Conservation (phyloP, 2,888 invertebrate species). For the Lasioglossum calceatum region DNA sequence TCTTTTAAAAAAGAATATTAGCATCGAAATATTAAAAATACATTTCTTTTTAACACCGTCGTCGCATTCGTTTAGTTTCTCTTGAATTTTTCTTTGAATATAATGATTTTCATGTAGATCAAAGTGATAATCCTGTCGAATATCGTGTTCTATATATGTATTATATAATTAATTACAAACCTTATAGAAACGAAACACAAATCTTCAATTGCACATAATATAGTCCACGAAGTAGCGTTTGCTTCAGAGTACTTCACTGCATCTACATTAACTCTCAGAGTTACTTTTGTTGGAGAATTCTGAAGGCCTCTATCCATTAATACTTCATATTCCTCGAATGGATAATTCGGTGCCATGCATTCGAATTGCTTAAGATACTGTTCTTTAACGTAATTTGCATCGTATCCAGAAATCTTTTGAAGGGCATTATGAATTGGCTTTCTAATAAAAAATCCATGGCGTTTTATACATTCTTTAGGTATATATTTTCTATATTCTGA, state of each 20-base stretch:
- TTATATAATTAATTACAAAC: conserved; percentile 65
- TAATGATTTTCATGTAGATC: not conserved
- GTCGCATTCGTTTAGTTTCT: not conserved
- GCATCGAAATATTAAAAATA: not conserved
- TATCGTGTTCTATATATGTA: not conserved
- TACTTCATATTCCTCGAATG: conserved; percentile 90
- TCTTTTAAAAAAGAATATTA: not conserved
- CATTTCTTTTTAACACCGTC: not conserved
- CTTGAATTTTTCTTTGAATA: not conserved
- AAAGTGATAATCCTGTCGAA: not conserved
- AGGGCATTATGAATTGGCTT: conserved; percentile 90
- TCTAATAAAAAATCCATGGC: conserved; percentile 91
- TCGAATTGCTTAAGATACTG: conserved; percentile 93
- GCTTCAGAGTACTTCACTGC: conserved; percentile 78
- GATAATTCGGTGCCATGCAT: conserved; percentile 92
- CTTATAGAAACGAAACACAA: conserved; percentile 92
- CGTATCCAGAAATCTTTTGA: conserved; percentile 87
- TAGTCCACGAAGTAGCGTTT: conserved; percentile 73
- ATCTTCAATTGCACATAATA: conserved; percentile 92
- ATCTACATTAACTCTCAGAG: conserved; percentile 83
- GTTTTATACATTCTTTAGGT: conserved; percentile 91
- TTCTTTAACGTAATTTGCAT: conserved; percentile 90
- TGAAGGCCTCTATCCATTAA: conserved; percentile 87
- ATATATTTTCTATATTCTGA: conserved; percentile 93
- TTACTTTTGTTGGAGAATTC: conserved; percentile 91